Evolutionary conservation across 2,888 invertebrate genomes (phyloP).

Genomic region (Eupithecia pulchellata): DNA sequence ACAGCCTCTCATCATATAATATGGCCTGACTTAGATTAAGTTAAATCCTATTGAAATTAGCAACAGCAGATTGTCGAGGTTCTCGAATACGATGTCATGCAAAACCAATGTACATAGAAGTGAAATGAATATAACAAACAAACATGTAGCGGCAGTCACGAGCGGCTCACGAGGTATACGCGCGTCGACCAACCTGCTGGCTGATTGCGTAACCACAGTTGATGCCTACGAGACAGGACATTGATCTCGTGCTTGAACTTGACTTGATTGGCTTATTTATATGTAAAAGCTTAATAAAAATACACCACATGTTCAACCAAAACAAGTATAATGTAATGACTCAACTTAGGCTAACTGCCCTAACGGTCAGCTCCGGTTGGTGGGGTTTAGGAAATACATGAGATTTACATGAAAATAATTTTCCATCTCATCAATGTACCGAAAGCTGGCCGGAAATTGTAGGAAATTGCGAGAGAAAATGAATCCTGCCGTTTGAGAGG

Average conservation of each 20-base stretch:
- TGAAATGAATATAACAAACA: constrained; percentile 7
- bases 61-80: not conserved
- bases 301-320: not conserved
- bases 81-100: not conserved
- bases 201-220: constrained; percentile 65
- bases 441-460: constrained; percentile 83
- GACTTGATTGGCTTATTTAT: constrained; percentile 40
- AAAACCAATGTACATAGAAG: not conserved
- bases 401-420: constrained; percentile 69
- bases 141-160: constrained; percentile 51
- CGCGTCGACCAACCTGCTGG: constrained; percentile 55
- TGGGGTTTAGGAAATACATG: constrained; percentile 17
- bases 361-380: constrained; percentile 6
- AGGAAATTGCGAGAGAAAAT: constrained; percentile 85
- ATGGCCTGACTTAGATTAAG: not conserved
- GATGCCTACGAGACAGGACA: constrained; percentile 62
- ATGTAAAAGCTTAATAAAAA: not conserved
- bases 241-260: constrained; percentile 80
- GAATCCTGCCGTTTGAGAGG: constrained; percentile 79
- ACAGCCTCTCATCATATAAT: not conserved
- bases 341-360: not conserved
- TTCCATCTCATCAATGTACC: constrained; percentile 74
- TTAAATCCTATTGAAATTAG: not conserved
- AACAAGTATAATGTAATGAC: not conserved
- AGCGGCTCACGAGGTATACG: constrained; percentile 44